Evolutionary conservation across 1,140 invertebrate genomes (phyloP).

Genomic region (Psix sp.): DNA sequence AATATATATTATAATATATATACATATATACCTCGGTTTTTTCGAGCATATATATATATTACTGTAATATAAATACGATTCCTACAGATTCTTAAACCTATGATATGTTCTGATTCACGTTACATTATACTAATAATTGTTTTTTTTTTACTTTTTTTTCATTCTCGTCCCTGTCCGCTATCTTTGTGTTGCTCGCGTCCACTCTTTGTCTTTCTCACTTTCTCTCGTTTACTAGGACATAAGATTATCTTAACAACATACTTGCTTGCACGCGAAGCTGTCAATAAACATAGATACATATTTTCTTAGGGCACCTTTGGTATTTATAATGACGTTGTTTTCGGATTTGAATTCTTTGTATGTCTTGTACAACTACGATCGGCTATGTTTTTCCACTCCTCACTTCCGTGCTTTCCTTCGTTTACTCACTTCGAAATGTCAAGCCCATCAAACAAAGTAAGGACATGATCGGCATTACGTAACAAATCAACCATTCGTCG

Average conservation of each 20-base stretch:
- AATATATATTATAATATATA: too few relatives aligned
- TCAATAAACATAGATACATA: constrained; percentile 77
- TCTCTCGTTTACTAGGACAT: constrained; percentile 60
- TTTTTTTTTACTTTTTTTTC: constrained; percentile 23
- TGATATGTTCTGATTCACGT: constrained; percentile 75
- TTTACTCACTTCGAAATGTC: constrained; percentile 13
- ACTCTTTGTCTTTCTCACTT: constrained; percentile 1
- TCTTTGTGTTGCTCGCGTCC: constrained; percentile 4
- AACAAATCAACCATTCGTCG: constrained; percentile 7
- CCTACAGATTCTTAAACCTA: constrained; percentile 70
- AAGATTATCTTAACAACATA: constrained; percentile 72
- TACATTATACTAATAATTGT: constrained; percentile 50
- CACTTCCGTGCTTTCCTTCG: not conserved
- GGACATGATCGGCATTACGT: constrained; percentile 7
- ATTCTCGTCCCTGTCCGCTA: constrained; percentile 1
- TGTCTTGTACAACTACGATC: constrained; percentile 54
- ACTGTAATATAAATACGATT: constrained; percentile 61
- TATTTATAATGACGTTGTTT: constrained; percentile 77
- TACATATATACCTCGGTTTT: too few relatives aligned
- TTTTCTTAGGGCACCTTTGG: constrained; percentile 78
- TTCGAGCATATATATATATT: constrained; percentile 53
- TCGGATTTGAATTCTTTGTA: constrained; percentile 60
- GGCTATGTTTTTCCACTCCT: constrained; percentile 28
- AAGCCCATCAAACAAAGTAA: constrained; percentile 44
- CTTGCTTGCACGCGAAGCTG: constrained; percentile 65